Percentiles rank a stretch among this genome's conserved stretches.
Conservation (phyloP, 2,888 invertebrate genomes). For the Harpagoxenus sublaevis region DNA sequence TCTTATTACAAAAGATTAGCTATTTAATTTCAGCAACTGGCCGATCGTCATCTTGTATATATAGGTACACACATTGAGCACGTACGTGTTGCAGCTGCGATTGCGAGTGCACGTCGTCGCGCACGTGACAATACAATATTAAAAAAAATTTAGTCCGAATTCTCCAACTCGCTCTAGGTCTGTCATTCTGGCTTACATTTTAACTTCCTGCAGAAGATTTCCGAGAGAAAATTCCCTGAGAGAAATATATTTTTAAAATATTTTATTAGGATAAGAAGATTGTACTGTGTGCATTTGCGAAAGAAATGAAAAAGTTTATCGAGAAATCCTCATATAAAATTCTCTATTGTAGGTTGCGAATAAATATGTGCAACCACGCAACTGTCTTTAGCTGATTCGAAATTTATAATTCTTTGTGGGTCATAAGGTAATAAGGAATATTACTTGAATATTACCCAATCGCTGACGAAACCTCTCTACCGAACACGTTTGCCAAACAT, state of each 20-base stretch:
- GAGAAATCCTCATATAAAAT: slow-evolving; percentile 4
- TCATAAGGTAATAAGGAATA: neutral
- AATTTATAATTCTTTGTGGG: neutral
- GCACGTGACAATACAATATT: slow-evolving; percentile 53
- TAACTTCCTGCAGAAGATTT: slow-evolving; percentile 14
- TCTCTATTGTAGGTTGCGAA: neutral
- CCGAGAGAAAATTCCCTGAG: neutral
- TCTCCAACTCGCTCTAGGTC: neutral
- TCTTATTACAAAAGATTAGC: neutral
- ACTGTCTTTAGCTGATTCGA: neutral
- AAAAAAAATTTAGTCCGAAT: slow-evolving; percentile 19
- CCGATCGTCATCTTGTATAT: neutral
- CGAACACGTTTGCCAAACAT: slow-evolving; percentile 47
- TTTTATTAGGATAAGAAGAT: slow-evolving; percentile 3
- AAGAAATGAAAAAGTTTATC: neutral
- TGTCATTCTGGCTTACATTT: neutral
- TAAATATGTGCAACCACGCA: neutral
- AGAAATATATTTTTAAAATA: neutral
- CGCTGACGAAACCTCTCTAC: slow-evolving; percentile 13
- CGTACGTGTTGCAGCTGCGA: slow-evolving; percentile 24
- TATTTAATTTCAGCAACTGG: neutral
- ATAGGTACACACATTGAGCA: slow-evolving; percentile 13
- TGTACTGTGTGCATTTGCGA: neutral
- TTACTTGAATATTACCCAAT: slow-evolving; percentile 4
- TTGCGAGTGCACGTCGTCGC: neutral